phyloP scores from a whole-genome alignment of 2,888 invertebrate genomes.

The Empis stercorea region DNA sequence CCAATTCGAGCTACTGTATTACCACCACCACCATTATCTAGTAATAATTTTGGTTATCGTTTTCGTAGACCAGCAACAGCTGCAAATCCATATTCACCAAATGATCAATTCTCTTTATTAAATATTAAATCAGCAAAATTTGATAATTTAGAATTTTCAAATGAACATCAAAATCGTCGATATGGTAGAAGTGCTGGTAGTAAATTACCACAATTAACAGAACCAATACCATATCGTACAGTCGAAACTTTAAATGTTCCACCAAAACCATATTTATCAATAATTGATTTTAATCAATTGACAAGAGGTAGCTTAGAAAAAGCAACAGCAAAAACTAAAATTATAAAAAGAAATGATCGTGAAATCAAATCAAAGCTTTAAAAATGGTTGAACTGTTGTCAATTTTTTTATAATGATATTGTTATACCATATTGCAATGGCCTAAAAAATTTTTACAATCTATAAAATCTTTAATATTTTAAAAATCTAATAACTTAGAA shows the following conservation, averaged over 20 bases:
- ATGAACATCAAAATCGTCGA: slow-evolving; percentile 15
- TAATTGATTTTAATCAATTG: slow-evolving; percentile 60
- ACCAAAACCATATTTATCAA: slow-evolving; percentile 51
- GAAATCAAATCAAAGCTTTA: too few relatives aligned
- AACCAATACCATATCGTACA: slow-evolving; percentile 10
- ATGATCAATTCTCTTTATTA: slow-evolving; percentile 31
- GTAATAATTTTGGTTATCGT: slow-evolving; percentile 26
- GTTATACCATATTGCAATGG: too few relatives aligned
- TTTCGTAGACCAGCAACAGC: slow-evolving; percentile 19
- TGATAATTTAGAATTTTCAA: slow-evolving; percentile 20
- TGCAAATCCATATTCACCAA: slow-evolving; percentile 15
- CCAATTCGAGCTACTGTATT: slow-evolving; percentile 25
- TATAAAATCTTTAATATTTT: too few relatives aligned
- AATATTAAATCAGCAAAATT: slow-evolving; percentile 25
- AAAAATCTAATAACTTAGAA: too few relatives aligned
- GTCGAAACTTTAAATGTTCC: slow-evolving; percentile 31
- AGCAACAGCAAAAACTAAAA: slow-evolving; percentile 21
- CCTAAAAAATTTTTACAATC: too few relatives aligned
- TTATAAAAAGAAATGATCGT: not conserved
- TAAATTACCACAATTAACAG: slow-evolving; percentile 12
- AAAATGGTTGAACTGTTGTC: too few relatives aligned
- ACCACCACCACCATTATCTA: slow-evolving; percentile 9
- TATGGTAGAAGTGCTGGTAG: slow-evolving; percentile 4
- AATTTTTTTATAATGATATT: too few relatives aligned
- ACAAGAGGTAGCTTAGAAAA: slow-evolving; percentile 46